These are phyloP conservation scores for Phyto melanocephala DNA, from an alignment of 2,888 invertebrate species.

Conservation along the genomic window DNA sequence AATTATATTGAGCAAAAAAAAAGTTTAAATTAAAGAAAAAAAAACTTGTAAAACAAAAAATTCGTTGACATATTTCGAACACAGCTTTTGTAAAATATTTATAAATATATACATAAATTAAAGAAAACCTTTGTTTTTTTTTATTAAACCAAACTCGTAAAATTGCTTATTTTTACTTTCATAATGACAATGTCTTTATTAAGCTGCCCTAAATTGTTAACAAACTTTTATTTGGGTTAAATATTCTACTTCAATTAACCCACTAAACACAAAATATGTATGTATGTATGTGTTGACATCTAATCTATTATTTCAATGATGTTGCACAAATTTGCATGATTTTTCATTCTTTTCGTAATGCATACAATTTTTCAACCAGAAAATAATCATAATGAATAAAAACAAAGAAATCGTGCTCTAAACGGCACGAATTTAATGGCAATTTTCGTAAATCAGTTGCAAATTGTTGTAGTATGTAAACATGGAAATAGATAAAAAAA, in stretches of 20 bases:
- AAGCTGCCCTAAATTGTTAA: background rate
- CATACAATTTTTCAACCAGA: slow-evolving; percentile 38
- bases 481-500: background rate
- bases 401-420: slow-evolving; percentile 50
- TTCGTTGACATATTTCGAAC: too few species aligned
- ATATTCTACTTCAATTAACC: slow-evolving; percentile 10
- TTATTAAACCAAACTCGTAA: too few species aligned
- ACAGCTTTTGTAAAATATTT: too few species aligned
- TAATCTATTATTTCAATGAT: slow-evolving; percentile 22
- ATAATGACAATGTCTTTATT: slow-evolving; percentile 8
- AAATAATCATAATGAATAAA: slow-evolving; percentile 19
- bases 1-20: too few species aligned
- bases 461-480: background rate
- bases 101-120: too few species aligned
- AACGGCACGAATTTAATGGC: slow-evolving; percentile 57
- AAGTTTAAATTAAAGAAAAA: too few species aligned
- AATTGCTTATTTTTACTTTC: background rate
- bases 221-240: slow-evolving; percentile 27
- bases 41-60: too few species aligned
- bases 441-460: slow-evolving; percentile 51
- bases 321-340: slow-evolving; percentile 58
- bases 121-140: too few species aligned
- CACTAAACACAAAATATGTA: slow-evolving; percentile 1
- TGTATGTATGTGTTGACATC: background rate
- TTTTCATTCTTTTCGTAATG: slow-evolving; percentile 21